phyloP scores from a whole-genome alignment of 2,113 vertebrate genomes.

The Pseudorhombus dupliciocellatus region DNA sequence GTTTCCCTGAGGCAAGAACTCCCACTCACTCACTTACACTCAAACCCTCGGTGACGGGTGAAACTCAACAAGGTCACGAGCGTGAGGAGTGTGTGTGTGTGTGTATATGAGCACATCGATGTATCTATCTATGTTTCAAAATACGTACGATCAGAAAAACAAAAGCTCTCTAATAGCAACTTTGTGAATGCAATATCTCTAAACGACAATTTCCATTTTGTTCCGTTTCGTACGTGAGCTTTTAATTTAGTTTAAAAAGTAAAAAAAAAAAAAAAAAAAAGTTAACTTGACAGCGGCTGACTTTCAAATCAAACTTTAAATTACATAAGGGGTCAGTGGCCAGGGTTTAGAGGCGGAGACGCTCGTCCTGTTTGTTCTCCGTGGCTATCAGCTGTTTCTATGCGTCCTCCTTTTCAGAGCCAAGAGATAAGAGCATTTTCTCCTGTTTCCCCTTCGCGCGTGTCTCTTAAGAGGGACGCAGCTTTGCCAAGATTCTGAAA shows the following conservation, averaged over 20 bases:
- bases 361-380: conserved; percentile 26
- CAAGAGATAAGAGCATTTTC: conserved; percentile 40
- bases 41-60: conserved; percentile 2
- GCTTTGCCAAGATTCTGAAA: conserved; percentile 23
- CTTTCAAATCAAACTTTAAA: neutral
- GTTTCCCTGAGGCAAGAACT: conserved; percentile 5
- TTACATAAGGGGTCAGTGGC: conserved; percentile 21
- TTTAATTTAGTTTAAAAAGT: neutral
- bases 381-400: conserved; percentile 22
- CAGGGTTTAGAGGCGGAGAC: conserved; percentile 19
- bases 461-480: conserved; percentile 5
- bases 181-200: neutral
- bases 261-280: neutral
- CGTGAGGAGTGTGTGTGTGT: neutral
- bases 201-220: neutral
- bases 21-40: neutral
- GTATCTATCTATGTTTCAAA: neutral
- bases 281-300: neutral
- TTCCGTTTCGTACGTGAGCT: neutral
- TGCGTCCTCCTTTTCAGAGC: conserved; percentile 25
- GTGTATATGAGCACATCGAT: neutral
- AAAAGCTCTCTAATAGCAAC: conserved; percentile 21
- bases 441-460: conserved; percentile 10
- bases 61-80: neutral
- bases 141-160: conserved; percentile 4